Base-by-base conservation (phyloP, 2,797 vertebrate genomes). In the Mastacembelus armatus region DNA sequence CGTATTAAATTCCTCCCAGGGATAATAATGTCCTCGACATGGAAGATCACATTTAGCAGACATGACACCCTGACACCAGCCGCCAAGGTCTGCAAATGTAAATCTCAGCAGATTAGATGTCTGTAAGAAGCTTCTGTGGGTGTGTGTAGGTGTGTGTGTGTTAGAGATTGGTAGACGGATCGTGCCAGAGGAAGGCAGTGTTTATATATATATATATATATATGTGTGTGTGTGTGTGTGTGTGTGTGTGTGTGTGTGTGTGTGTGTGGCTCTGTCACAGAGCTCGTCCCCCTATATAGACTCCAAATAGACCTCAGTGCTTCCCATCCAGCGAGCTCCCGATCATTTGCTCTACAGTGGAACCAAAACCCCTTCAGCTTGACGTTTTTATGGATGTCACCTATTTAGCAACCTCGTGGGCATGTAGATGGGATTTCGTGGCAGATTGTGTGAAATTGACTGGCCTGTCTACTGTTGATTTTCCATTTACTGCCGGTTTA, bases 41-140 rank as follows among this genome's bases (percentile, higher is more conserved):
- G 71, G 80, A 80, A 79, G 71, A 89, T 85, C 84, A 77, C 83
- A 69, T 75, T 84, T 77, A 40, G 72, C 74, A 52, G 77, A 87
- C 75, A 77, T 64, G 81, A 66, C 78, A 85, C 74, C 73, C 78
- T 76, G 78, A 87, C 75, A 64, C 70, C 63, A 43, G 66, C 83
- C 63, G 60, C 68, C 84, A 55, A 81, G 77, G 69, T 84, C 80
- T 66, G 80, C 59, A 39, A 60, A 86, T 88, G 85, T 80, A 89
- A 86, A 84, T 83, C 82, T 55, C 66, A 56, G 56, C 74, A 84
- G 85, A 91, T 92, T 86, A 90, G 54, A 86, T 81, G 80, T 85
- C 85, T 82, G 81, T 83, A 81, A 87, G 75, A 71, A 58, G 72
- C 69, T 68, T 65, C 32, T 75, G 35, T 60, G 61, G 52, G 43